Evolutionary conservation across 2,797 vertebrate species (phyloP), one percentile per base, ranked within the genome.

Genomic region (Pteronotus mesoamericanus): DNA sequence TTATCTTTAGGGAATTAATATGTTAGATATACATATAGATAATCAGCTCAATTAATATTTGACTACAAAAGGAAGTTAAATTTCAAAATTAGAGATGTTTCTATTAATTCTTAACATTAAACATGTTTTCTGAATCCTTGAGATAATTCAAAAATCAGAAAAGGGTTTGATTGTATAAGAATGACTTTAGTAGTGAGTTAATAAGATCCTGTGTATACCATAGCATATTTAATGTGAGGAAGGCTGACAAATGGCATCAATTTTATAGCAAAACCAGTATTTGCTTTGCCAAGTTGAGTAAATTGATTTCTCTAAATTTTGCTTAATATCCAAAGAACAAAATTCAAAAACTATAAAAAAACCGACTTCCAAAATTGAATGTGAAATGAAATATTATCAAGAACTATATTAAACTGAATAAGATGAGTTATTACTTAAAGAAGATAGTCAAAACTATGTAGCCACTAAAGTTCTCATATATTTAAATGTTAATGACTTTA

Each of bases 341-440:
- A 97, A 98, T 98, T 98, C 97, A 98, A 97, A 98, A 96, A 98
- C 97, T 97, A 96, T 95, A 96, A 96, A 98, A 98, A 98, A 96
- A 97, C n/a, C 90, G 96, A 91, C 96, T 98, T 97, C 82, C 94
- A 98, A 96, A 98, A 97, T 98, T 97, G 85, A 98, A 97, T 98
- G 97, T 94, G 0, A 0, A 96, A 97, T 96, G 95, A 98, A 98
- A 97, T 96, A 97, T 96, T 98, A 90, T 96, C 97, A 96, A 98
- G 96, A 96, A 94, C 90, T 93, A 39, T 0, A 6, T 55, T 97
- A 98, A 98, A 92, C 85, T 96, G 84, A 68, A 89, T 95, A 92
- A 94, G 87, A 97, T 86, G 98, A 75, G 96, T 75, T 93, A 95
- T 97, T 97, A 98, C 91, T 97, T 97, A 96, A 98, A 98, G 96